Conservation (phyloP, 1,140 invertebrate species). For the Macrostomum lignano region DNA sequence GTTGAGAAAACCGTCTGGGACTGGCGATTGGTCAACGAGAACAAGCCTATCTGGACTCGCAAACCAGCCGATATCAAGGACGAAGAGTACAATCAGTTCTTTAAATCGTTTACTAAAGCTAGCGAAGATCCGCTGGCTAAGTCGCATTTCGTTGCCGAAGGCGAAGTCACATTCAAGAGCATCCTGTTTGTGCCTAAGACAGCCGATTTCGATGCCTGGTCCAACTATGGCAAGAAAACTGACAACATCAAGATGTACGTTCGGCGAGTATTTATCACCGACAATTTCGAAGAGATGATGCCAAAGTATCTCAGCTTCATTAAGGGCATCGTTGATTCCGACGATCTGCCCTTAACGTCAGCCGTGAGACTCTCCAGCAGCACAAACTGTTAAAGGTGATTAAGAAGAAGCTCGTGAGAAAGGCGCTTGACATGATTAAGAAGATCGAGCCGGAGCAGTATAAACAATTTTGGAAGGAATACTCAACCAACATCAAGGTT, state of each 20-base stretch:
- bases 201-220: slow-evolving; percentile 68
- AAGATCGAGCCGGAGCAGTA: slow-evolving; percentile 71
- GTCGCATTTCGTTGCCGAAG: slow-evolving; percentile 93
- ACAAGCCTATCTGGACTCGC: slow-evolving; percentile 86
- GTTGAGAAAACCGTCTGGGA: slow-evolving; percentile 79
- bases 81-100: slow-evolving; percentile 69
- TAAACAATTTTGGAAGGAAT: slow-evolving; percentile 90
- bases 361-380: slow-evolving; percentile 73
- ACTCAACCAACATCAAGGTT: slow-evolving; percentile 51
- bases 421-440: slow-evolving; percentile 89
- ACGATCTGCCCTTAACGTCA: slow-evolving; percentile 95
- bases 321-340: slow-evolving; percentile 78
- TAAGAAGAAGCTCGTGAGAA: slow-evolving; percentile 88
- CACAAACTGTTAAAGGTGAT: slow-evolving; percentile 95
- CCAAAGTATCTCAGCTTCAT: slow-evolving; percentile 84
- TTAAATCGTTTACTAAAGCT: slow-evolving; percentile 71
- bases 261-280: slow-evolving; percentile 85
- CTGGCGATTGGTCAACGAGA: slow-evolving; percentile 79
- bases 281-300: slow-evolving; percentile 94
- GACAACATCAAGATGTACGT: slow-evolving; percentile 91
- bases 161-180: slow-evolving; percentile 90
- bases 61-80: slow-evolving; percentile 52
- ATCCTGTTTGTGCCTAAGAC: slow-evolving; percentile 63
- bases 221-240: slow-evolving; percentile 64
- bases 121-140: slow-evolving; percentile 57